These are phyloP conservation scores for Plodia interpunctella DNA, from an alignment of 1,140 invertebrate species.

Conservation along the genomic window DNA sequence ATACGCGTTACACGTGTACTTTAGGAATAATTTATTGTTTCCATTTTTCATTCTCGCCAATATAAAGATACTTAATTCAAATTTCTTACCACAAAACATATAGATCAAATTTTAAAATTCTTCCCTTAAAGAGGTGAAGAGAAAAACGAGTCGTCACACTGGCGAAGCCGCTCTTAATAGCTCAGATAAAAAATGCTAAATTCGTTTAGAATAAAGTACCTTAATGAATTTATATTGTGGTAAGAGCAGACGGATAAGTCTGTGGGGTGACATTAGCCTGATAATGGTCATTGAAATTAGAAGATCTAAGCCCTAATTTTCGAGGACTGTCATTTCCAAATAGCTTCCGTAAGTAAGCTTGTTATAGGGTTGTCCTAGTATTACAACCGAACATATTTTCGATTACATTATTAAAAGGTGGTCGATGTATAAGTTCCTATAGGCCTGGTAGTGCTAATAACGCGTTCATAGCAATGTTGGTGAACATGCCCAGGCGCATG, in stretches of 20 bases:
- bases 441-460: not conserved
- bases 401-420: constrained; percentile 9
- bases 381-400: constrained; percentile 14
- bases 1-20: constrained; percentile 25
- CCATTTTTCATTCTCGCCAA: constrained; percentile 13
- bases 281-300: not conserved
- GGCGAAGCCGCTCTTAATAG: no score
- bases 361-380: not conserved
- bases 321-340: not conserved
- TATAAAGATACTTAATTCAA: constrained; percentile 23
- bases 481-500: not conserved
- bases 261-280: not conserved
- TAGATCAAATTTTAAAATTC: constrained; percentile 18
- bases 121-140: no score
- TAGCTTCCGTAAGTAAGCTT: not conserved
- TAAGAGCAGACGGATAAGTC: constrained; percentile 7
- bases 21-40: constrained; percentile 13
- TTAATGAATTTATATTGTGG: constrained; percentile 10
- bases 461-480: not conserved
- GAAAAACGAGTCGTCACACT: no score
- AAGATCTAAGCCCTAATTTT: not conserved
- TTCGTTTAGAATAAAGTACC: constrained; percentile 22
- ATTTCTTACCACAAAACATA: constrained; percentile 22
- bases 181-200: constrained; percentile 18
- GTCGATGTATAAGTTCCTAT: not conserved